A percentile compares a stretch with the other conserved stretches of the same genome.
These are phyloP conservation scores for Tetropium fuscum DNA, from an alignment of 2,888 invertebrate species.

Conservation along the genomic window DNA sequence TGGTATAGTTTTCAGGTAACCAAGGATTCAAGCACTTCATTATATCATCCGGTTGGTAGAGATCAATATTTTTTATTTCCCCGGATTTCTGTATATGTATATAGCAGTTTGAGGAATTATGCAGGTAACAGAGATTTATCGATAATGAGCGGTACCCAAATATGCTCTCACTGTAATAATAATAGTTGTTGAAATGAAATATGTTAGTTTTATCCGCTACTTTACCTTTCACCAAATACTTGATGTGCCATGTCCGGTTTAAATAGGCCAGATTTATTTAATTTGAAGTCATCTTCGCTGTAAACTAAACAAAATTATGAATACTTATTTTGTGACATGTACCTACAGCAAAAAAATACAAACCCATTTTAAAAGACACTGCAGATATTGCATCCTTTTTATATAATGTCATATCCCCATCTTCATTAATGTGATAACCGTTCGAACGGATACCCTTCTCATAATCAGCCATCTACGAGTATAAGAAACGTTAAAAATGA, in stretches of 20 bases:
- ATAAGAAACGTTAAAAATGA: too few relatives aligned
- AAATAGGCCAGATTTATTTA: conserved; percentile 65
- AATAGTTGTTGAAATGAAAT: too few relatives aligned
- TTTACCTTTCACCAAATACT: conserved; percentile 83
- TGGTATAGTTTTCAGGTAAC: conserved; percentile 56
- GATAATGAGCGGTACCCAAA: conserved; percentile 91
- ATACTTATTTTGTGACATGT: background rate
- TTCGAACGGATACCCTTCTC: conserved; percentile 17
- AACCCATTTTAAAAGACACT: conserved; percentile 49
- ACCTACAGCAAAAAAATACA: conserved; percentile 4
- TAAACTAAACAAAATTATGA: conserved; percentile 39
- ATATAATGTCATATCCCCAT: conserved; percentile 47
- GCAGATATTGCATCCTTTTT: conserved; percentile 49
- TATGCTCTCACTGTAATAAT: conserved; percentile 77
- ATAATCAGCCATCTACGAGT: conserved; percentile 40
- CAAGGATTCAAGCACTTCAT: conserved; percentile 53
- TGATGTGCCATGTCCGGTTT: conserved; percentile 93
- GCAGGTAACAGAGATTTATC: conserved; percentile 57
- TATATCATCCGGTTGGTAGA: conserved; percentile 53
- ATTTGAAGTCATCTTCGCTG: conserved; percentile 40
- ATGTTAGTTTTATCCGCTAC: too few relatives aligned
- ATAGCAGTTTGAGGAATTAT: conserved; percentile 71
- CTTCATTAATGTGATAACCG: conserved; percentile 26
- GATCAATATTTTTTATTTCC: conserved; percentile 69
- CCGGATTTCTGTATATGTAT: conserved; percentile 79